Base-by-base conservation (phyloP, 2,888 invertebrate genomes). In the Cloeon dipterum region DNA sequence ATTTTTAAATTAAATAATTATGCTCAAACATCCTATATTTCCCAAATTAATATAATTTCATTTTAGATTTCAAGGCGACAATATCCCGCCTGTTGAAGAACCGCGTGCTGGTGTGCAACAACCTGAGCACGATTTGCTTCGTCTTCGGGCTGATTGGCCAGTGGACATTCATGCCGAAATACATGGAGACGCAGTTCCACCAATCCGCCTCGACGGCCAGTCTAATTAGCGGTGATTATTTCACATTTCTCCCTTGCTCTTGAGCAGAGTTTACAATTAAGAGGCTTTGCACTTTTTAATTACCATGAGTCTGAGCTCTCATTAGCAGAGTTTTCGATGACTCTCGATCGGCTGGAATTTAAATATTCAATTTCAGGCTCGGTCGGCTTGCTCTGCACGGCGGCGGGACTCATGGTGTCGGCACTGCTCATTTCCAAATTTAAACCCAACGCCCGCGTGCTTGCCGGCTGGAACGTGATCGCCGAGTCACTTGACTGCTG, bases 151-250 rank as follows among this genome's bases (percentile, higher is more conserved):
- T 54, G 20, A 51, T 52, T 26, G 62, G 62, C 2, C 57, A 59
- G 43, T 58, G 57, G 45, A 62, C 59, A 4, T 66, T 61, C 45
- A 53, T 65, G 46, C 63, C 66, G 2, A 66, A 65, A 44, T 62
- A 62, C 45, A 55, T 66, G 39, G 64, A 66, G 47, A 61, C 61
- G 11, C 62, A 65, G 45, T 66, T 61, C 46, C 50, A 55, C 5
- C 53, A 57, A 25, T 54, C 61, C 1, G 59, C 65, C 2, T 54
- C 58, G 2, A 49, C 51, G 35, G 61, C 64, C 2, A 63, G 58
- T 41, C 49, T 63, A 17, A 52, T 61, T 32, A 56, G 63, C 42
- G 66, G 65, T 62, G 47, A 42, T 37, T 7, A 18, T 1, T n/a
- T n/a, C n/a, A 18, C 8, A n/a, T 14, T 17, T 20, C 25, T 14